Evolutionary conservation across 2,888 invertebrate genomes (phyloP).

Genomic region (Autographa gamma): DNA sequence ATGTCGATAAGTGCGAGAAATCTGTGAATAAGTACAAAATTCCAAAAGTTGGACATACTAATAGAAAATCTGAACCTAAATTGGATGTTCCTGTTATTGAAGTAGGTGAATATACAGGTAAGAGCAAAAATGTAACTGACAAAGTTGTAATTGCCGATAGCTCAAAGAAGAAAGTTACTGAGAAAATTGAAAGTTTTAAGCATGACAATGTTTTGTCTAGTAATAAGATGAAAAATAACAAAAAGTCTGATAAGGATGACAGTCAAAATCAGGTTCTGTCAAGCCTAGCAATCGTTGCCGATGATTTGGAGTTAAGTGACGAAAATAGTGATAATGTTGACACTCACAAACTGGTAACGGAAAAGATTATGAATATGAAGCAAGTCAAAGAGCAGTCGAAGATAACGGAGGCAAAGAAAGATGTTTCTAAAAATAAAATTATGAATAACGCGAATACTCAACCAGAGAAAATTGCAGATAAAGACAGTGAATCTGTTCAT

Average conservation of each 20-base stretch:
- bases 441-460: neutral
- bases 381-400: neutral
- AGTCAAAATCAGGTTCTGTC: constrained; percentile 27
- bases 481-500: constrained; percentile 20
- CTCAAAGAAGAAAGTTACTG: constrained; percentile 5
- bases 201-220: neutral
- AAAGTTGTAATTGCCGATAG: constrained; percentile 10
- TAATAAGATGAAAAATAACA: constrained; percentile 10
- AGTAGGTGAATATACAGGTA: constrained; percentile 11
- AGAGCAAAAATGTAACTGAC: neutral
- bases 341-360: constrained; percentile 16
- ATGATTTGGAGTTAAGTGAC: constrained; percentile 83
- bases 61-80: constrained; percentile 19
- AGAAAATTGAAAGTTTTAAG: constrained; percentile 2
- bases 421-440: constrained; percentile 9
- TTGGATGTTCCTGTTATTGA: constrained; percentile 34
- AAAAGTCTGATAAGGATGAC: constrained; percentile 11
- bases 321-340: constrained; percentile 74
- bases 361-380: constrained; percentile 22
- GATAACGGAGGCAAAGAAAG: neutral
- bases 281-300: constrained; percentile 70
- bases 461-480: constrained; percentile 10
- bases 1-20: constrained; percentile 17
- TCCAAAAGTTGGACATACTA: constrained; percentile 56
- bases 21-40: constrained; percentile 56